Evolutionary conservation across 2,113 vertebrate genomes (phyloP).

Genomic region (Amphilophus citrinellus): DNA sequence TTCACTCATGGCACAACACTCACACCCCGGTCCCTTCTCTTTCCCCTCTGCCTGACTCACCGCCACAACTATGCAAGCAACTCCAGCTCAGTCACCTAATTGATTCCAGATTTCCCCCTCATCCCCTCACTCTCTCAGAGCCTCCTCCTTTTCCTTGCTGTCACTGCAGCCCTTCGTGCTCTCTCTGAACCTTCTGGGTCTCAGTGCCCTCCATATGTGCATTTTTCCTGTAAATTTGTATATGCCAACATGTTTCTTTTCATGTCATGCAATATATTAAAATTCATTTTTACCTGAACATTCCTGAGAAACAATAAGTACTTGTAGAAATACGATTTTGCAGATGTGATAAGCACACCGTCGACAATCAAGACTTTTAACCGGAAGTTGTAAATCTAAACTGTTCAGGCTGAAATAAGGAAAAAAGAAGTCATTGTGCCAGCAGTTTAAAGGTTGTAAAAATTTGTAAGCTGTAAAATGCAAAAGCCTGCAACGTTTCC

Average conservation of each 20-base stretch:
- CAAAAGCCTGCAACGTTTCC: slow-evolving; percentile 29
- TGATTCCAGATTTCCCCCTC: slow-evolving; percentile 78
- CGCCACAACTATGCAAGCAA: slow-evolving; percentile 78
- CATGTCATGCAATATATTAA: background rate
- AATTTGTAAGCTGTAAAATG: slow-evolving; percentile 13
- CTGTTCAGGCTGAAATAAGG: slow-evolving; percentile 8
- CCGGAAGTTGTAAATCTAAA: slow-evolving; percentile 47
- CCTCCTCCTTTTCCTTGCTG: slow-evolving; percentile 44
- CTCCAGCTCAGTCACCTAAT: slow-evolving; percentile 77
- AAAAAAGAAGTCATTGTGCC: background rate
- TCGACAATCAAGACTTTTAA: background rate
- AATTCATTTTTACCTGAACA: background rate
- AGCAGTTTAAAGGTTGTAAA: slow-evolving; percentile 16
- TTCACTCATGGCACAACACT: slow-evolving; percentile 47
- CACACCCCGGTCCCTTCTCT: slow-evolving; percentile 57
- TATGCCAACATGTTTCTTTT: background rate
- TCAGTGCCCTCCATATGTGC: slow-evolving; percentile 44
- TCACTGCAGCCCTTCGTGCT: slow-evolving; percentile 55
- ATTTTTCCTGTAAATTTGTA: background rate
- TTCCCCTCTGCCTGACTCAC: slow-evolving; percentile 75
- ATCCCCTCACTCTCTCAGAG: slow-evolving; percentile 53
- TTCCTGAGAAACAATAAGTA: background rate
- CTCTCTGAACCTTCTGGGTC: slow-evolving; percentile 49
- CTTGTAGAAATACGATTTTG: background rate
- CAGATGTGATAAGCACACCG: background rate